Base-by-base conservation (phyloP, 2,797 vertebrate genomes). In the Jordanella pulchra region DNA sequence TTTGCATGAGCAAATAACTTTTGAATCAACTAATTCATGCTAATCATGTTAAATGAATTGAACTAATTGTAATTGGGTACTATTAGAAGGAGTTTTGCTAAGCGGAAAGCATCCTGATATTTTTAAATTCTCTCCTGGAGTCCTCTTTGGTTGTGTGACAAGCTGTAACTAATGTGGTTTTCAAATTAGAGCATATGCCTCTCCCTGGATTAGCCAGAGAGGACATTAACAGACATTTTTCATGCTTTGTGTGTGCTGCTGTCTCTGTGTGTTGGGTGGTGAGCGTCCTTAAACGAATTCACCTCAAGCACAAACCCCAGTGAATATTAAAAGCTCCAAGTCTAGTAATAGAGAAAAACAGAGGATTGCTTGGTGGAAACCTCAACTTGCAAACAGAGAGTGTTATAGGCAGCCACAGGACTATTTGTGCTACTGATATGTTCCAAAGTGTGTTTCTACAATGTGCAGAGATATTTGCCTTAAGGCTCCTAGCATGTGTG, bases 1-100 rank as follows among this genome's bases (percentile, higher is more conserved):
- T 73, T 78, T 80, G 69, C 71, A 73, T 66, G 74, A 83, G 84
- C 88, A 90, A 91, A 88, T 89, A 91, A 90, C 85, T 86, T 91
- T 87, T 75, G 67, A 83, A 85, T 86, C 69, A 81, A 82, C 85
- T 83, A 78, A 63, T 63, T 86, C 80, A 82, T 72, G 77, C 82
- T 92, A 91, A 93, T 90, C 84, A 84, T 76, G 74, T 92, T 91
- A 88, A 92, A 92, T 91, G 85, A 93, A 91, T 91, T 86, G 82
- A 84, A 84, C 82, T 91, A 93, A 93, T 93, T 93, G 87, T 91
- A 86, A 91, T 87, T 86, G 76, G 80, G 73, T 68, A 86, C 89
- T 91, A 92, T 92, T 92, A 92, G 74, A 80, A 83, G 77, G 77
- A 90, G 84, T 91, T 85, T 80, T 75, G 81, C 72, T 86, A 88